phyloP scores from a whole-genome alignment of 2,888 invertebrate species.

The Drosophila leonis region DNA sequence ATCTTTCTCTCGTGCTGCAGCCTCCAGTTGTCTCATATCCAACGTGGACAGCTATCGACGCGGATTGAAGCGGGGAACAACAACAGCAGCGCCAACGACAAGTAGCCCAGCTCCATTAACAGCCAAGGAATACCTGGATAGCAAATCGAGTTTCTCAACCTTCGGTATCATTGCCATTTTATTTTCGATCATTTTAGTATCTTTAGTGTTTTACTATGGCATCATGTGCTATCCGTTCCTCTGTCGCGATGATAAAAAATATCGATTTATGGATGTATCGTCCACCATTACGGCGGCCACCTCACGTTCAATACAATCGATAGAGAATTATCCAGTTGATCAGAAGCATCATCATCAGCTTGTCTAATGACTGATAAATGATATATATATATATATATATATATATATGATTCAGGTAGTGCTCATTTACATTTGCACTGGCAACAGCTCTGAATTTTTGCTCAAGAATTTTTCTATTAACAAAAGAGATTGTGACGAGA shows the following conservation, averaged over 20 bases:
- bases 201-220: conserved; percentile 87
- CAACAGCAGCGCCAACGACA: conserved; percentile 51
- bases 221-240: conserved; percentile 89
- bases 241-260: conserved; percentile 85
- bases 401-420: conserved; percentile 3
- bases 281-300: conserved; percentile 85
- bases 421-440: neutral
- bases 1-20: conserved; percentile 47
- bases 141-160: conserved; percentile 86
- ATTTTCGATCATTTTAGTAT: conserved; percentile 80
- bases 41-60: conserved; percentile 48
- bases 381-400: conserved; percentile 2
- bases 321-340: conserved; percentile 84
- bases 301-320: conserved; percentile 85
- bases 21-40: conserved; percentile 57
- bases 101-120: conserved; percentile 73
- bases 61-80: conserved; percentile 44
- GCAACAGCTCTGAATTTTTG: neutral
- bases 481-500: conserved; percentile 5
- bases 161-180: conserved; percentile 88
- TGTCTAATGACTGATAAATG: conserved; percentile 31
- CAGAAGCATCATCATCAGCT: conserved; percentile 80
- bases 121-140: conserved; percentile 82
- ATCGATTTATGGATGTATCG: conserved; percentile 85
- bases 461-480: conserved; percentile 1